phyloP scores from a whole-genome alignment of 2,113 vertebrate genomes.

The Daboia siamensis region DNA sequence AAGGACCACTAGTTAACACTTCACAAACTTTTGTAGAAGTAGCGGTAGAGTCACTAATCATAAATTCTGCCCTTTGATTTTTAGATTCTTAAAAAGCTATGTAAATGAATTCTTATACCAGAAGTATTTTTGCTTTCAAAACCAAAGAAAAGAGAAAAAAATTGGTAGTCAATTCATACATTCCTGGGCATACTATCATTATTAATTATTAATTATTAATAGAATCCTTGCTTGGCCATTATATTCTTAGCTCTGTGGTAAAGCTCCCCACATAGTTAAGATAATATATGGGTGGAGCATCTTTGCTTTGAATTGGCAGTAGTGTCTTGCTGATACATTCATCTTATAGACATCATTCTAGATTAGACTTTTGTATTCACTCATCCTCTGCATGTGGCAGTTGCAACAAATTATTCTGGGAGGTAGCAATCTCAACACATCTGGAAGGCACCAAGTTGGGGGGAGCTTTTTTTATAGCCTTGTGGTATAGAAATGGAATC shows the following conservation, averaged over 20 bases:
- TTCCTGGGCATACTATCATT: background rate
- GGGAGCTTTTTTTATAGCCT: background rate
- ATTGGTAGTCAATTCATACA: background rate
- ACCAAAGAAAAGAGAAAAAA: background rate
- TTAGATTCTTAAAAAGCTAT: background rate
- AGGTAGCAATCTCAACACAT: background rate
- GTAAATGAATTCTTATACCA: background rate
- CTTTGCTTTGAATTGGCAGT: background rate
- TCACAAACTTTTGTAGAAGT: background rate
- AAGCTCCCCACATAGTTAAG: background rate
- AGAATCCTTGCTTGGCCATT: background rate
- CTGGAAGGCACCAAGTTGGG: background rate
- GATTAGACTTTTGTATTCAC: background rate
- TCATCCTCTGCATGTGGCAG: background rate
- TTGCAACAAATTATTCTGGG: background rate
- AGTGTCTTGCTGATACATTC: background rate
- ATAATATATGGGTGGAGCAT: background rate
- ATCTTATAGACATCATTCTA: background rate
- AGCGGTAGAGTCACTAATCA: background rate
- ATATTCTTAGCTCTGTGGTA: background rate
- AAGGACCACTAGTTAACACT: rapidly evolving
- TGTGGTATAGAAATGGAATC: background rate
- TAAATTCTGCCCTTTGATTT: background rate
- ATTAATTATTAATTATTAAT: background rate
- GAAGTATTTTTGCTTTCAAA: background rate